phyloP scores from a whole-genome alignment of 1,140 invertebrate species.

The Odontomachus brunneus region DNA sequence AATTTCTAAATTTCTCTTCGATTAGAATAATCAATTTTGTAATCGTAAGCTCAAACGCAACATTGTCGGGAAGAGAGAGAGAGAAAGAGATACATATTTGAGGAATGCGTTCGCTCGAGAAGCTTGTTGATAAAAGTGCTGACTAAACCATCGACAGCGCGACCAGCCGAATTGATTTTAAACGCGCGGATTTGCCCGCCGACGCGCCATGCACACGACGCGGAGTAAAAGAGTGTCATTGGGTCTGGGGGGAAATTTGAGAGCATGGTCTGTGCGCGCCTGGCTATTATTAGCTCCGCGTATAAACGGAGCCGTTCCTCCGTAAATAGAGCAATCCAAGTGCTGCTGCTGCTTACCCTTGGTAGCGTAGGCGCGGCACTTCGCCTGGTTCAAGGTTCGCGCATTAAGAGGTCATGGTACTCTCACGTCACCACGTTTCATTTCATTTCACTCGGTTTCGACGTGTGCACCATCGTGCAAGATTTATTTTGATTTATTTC shows the following conservation, averaged over 20 bases:
- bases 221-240: slow-evolving; percentile 54
- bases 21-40: too few relatives aligned
- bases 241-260: slow-evolving; percentile 67
- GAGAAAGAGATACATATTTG: background rate
- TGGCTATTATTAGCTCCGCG: slow-evolving; percentile 70
- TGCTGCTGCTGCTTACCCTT: slow-evolving; percentile 64
- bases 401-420: slow-evolving; percentile 62
- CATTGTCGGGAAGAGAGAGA: too few relatives aligned
- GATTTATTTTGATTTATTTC: slow-evolving; percentile 34
- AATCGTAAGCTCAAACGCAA: too few relatives aligned
- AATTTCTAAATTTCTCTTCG: too few relatives aligned
- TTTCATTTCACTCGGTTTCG: background rate
- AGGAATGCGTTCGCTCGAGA: background rate
- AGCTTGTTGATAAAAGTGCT: slow-evolving; percentile 20
- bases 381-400: slow-evolving; percentile 70
- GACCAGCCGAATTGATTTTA: background rate
- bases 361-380: slow-evolving; percentile 66
- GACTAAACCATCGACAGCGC: slow-evolving; percentile 8
- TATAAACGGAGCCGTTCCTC: slow-evolving; percentile 70
- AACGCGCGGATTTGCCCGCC: background rate
- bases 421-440: background rate
- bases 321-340: slow-evolving; percentile 77
- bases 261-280: slow-evolving; percentile 53
- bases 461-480: too few relatives aligned
- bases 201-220: background rate